A percentile compares a stretch with the other conserved stretches of the same genome.
phyloP scores from a whole-genome alignment of 2,888 invertebrate species.

The Spilarctia lutea region DNA sequence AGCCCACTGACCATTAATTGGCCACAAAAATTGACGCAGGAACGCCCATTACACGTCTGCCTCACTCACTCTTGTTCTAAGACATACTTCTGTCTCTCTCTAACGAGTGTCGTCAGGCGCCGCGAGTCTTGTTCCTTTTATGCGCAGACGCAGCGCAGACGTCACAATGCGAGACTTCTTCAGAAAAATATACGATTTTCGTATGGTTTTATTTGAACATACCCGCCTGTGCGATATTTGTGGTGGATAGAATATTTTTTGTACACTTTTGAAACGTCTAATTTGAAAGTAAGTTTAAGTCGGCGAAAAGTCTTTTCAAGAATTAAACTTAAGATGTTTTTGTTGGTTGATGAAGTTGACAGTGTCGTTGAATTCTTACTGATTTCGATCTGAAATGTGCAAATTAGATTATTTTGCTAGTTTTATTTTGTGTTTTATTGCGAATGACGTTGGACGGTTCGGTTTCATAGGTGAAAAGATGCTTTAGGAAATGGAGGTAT shows the following conservation, averaged over 20 bases:
- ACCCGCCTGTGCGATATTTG: slow-evolving; percentile 82
- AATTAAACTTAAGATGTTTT: slow-evolving; percentile 33
- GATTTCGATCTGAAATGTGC: slow-evolving; percentile 30
- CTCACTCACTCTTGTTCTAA: slow-evolving; percentile 52
- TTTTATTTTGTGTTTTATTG: background rate
- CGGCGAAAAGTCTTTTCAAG: slow-evolving; percentile 60
- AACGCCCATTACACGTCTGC: slow-evolving; percentile 72
- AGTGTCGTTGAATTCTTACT: slow-evolving; percentile 60
- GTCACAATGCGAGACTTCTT: slow-evolving; percentile 79
- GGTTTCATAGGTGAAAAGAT: background rate
- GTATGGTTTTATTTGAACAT: slow-evolving; percentile 73
- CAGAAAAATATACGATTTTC: slow-evolving; percentile 83
- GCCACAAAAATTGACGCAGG: slow-evolving; percentile 75
- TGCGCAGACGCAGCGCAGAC: slow-evolving; percentile 73
- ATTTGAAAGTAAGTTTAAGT: slow-evolving; percentile 75
- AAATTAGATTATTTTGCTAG: slow-evolving; percentile 24
- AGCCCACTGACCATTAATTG: slow-evolving; percentile 86
- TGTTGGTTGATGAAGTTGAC: slow-evolving; percentile 62
- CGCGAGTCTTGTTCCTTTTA: slow-evolving; percentile 73
- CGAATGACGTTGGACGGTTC: background rate
- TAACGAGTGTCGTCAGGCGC: slow-evolving; percentile 57
- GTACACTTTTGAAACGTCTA: slow-evolving; percentile 68
- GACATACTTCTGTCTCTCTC: slow-evolving; percentile 54
- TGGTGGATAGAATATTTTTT: slow-evolving; percentile 74
- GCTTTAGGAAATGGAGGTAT: background rate